Base-by-base conservation (phyloP, 2,888 invertebrate species). In the Spialia ferax region DNA sequence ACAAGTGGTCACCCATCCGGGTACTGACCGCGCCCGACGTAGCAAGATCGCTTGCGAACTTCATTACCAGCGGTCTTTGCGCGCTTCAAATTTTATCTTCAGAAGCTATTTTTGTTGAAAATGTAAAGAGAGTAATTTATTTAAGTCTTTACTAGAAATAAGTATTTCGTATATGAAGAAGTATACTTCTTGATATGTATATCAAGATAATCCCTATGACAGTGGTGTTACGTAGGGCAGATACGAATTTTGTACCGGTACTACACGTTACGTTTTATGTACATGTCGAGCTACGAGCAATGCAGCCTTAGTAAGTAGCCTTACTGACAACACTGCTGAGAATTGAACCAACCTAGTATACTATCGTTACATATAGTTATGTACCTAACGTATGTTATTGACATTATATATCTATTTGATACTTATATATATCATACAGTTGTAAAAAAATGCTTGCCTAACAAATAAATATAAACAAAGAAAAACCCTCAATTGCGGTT, bases 1-100 rank as follows among this genome's bases (percentile, higher is more conserved):
- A n/a, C n/a, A n/a, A n/a, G n/a, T n/a, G 83, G 82, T 84, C 82
- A 83, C 83, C 82, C 82, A 83, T 85, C 84, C 83, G 85, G 83
- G 85, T 84, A 86, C 84, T 84, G 80, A 83, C 79, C 82, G 77
- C 83, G 83, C 79, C 79, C 79, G 79, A 80, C 76, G 80, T 79
- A n/a, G n/a, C n/a, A n/a, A n/a, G n/a, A n/a, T n/a, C n/a, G n/a
- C n/a, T n/a, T n/a, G n/a, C n/a, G n/a, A n/a, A n/a, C n/a, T n/a
- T n/a, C n/a, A n/a, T n/a, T n/a, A n/a, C n/a, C n/a, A n/a, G n/a
- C n/a, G n/a, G n/a, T n/a, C n/a, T n/a, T n/a, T n/a, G n/a, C n/a
- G n/a, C n/a, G n/a, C n/a, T n/a, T n/a, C n/a, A n/a, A n/a, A n/a
- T n/a, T n/a, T n/a, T n/a, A n/a, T n/a, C n/a, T n/a, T n/a, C n/a